Base-by-base conservation (phyloP, 2,888 invertebrate genomes). In the Neelides folsomi region DNA sequence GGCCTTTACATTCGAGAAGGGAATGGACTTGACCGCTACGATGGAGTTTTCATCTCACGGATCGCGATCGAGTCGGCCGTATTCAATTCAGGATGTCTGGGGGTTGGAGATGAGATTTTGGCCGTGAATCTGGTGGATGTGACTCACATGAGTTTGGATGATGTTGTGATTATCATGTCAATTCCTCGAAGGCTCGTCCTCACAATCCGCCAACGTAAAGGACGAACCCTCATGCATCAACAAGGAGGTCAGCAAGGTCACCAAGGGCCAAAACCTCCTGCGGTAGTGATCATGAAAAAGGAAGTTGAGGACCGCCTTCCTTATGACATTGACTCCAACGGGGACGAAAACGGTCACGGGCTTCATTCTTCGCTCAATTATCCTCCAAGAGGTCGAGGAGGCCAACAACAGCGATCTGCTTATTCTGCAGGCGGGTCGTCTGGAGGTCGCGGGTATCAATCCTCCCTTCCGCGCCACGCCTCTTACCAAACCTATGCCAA, bases 121-220 rank as follows among this genome's bases (percentile, higher is more conserved):
- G 93, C 94, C 37, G 95, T 98, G 53, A 98, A 98, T 73, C 77
- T 94, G 68, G 97, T 98, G 63, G 94, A 95, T 71, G 97, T 98
- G 64, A 86, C 92, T 60, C 82, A 87, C 67, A 97, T 97, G 94
- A 90, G 92, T 63, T 76, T 98, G 67, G 97, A 98, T 72, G 98
- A 98, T 72, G 98, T 98, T 59, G 98, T 98, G 64, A 92, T 97
- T 68, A 90, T 97, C 67, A 95, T 98, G 92, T 94, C 94, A 68
- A 98, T 98, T 74, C 97, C 98, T 6, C 79, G 94, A 68, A 80
- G 97, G 65, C 77, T 98, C 68, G 83, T 97, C 60, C 78, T 98
- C 59, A 92, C 92, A 66, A 94, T 94, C 60, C 79, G 92, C 66
- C 89, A 89, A 66, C 58, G 68, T 13, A 65, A 67, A 46, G 66